Evolutionary conservation across 2,113 vertebrate species (phyloP), one percentile per base, ranked within the genome.

Genomic region (Nothobranchius furzeri): DNA sequence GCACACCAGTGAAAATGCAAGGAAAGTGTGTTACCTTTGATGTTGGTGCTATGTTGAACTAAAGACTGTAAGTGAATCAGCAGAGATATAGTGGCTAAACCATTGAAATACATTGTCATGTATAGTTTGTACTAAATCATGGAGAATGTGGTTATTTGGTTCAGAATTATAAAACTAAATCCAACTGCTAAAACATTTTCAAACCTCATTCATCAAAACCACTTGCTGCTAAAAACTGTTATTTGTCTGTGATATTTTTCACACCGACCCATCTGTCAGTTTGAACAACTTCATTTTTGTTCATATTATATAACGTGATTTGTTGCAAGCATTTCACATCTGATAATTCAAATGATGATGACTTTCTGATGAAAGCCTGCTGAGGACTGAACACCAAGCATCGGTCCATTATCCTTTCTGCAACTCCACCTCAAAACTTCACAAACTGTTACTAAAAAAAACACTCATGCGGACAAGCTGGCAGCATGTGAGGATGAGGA

Each of bases 391-490:
- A 64, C 71, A 79, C 76, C 62, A 14, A 70, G 81, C 51, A 64
- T 67, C 57, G 55, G 75, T 55, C 84, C 76, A 87, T 81, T 85
- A 86, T 88, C 81, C 66, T 73, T 78, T 72, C 70, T 66, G 45
- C 53, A 81, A 87, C 85, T 85, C 73, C 79, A 85, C 79, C 75
- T 86, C 83, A 78, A 68, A 83, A 91, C 90, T 87, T 92, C 86
- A 78, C 88, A 90, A 85, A 80, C 80, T 77, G 83, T 67, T 69
- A 75, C 86, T 71, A 83, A 87, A 87, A 73, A 85, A 81, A 80
- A 87, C 71, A 84, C 83, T 78, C 79, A 51, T 79, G 75, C 87
- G 90, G 90, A 92, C 89, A 73, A 87, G 83, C 86, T 84, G 87
- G 83, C 87, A 87, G 84, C 85, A 84, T 86, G 87, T 84, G 85